These are phyloP conservation scores for Epinotia nisella DNA, from an alignment of 2,888 invertebrate species.

Conservation along the genomic window DNA sequence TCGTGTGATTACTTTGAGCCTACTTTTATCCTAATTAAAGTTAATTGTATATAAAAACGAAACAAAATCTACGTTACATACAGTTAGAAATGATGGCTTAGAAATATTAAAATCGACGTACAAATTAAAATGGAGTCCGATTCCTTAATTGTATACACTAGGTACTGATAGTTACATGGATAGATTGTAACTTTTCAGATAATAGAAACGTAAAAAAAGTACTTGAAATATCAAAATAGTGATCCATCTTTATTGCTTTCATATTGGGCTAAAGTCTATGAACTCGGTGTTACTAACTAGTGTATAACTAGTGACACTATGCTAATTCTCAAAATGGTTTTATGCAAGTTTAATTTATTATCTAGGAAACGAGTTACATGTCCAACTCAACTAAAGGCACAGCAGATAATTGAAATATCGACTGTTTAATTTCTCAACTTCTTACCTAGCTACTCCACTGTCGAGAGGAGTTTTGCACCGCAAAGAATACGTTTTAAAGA, in stretches of 20 bases:
- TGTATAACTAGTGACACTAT: constrained; percentile 30
- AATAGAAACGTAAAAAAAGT: constrained; percentile 16
- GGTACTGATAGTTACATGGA: neutral
- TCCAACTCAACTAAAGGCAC: constrained; percentile 33
- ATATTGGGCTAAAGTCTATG: constrained; percentile 29
- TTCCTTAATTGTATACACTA: constrained; percentile 18
- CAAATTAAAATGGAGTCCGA: neutral
- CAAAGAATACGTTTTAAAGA: constrained; percentile 1
- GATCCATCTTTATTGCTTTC: constrained; percentile 33
- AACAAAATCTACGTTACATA: constrained; percentile 23
- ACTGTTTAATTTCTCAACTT: constrained; percentile 19
- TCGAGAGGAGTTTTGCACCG: neutral
- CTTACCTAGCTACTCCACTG: neutral
- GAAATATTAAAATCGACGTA: constrained; percentile 35
- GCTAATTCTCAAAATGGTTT: constrained; percentile 22
- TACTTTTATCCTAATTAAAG: constrained; percentile 37
- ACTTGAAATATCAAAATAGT: constrained; percentile 26
- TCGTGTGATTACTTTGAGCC: constrained; percentile 39
- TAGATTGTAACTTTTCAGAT: constrained; percentile 17
- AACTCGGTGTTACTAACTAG: constrained; percentile 27
- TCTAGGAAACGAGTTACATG: constrained; percentile 15
- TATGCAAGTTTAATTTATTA: constrained; percentile 23
- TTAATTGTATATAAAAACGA: constrained; percentile 33
- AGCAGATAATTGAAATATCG: constrained; percentile 27
- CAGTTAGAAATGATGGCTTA: constrained; percentile 14